Evolutionary conservation across 2,888 invertebrate genomes (phyloP), one percentile per base, ranked within the genome.

Genomic region (Synergus gifuensis): DNA sequence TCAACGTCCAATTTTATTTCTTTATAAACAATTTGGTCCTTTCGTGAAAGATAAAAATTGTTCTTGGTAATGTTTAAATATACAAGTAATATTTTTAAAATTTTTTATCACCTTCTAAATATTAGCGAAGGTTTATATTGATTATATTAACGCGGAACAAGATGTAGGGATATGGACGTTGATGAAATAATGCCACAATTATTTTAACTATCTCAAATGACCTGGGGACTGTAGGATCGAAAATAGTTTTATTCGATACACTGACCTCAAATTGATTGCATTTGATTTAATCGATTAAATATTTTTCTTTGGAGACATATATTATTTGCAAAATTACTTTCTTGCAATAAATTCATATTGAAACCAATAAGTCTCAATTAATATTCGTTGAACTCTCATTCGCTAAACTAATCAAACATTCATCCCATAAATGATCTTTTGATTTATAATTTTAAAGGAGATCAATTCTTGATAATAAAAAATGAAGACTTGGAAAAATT

Each of bases 21-120:
- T 54, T 54, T 54, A n/a, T n/a, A n/a, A 54, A 54, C n/a, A 54
- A 54, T 54, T 54, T 54, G 54, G 54, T 54, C 54, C 54, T 54
- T 54, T 54, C 54, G n/a, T 54, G 54, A 54, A 54, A 54, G 54
- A 54, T 54, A n/a, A n/a, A n/a, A 54, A 54, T 54, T n/a, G 54
- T 1, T n/a, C n/a, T 58, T 58, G 9, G 18, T 58, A 18, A 58
- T 18, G 11, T 58, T 11, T 46, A 9, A 58, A 18, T 58, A 18
- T n/a, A 58, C 18, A 58, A 58, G n/a, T 18, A 16, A 18, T n/a
- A 8, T 9, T 58, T 18, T 18, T 0, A 18, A 58, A n/a, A 7
- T 54, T 58, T 58, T 58, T 58, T 2, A n/a, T 58, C 58, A 18
- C 58, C 58, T 18, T 58, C n/a, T 54, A 9, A 54, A 54, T 54